Evolutionary conservation across 2,888 invertebrate species (phyloP).

Genomic region (Parapristionchus giblindavisi): DNA sequence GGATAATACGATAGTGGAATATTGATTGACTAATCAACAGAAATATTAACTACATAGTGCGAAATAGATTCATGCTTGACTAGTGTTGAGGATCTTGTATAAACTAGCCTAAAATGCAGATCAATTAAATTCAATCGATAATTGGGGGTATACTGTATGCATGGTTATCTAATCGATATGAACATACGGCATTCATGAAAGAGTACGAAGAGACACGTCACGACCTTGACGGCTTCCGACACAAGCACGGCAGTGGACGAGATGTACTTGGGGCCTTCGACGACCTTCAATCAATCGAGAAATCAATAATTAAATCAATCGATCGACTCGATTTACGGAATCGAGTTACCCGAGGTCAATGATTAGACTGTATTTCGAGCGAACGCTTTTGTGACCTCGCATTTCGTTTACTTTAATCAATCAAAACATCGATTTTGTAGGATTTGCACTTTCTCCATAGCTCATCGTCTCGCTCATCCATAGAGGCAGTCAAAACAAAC

Average conservation of each 20-base stretch:
- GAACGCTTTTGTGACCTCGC: no score
- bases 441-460: no score
- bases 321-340: no score
- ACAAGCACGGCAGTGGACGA: conserved; percentile 70
- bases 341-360: no score
- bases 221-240: conserved; percentile 71
- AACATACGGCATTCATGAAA: conserved; percentile 57
- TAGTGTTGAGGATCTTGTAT: neutral
- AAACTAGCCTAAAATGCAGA: neutral
- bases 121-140: neutral
- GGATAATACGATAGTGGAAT: neutral
- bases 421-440: no score
- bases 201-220: conserved; percentile 67
- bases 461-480: no score
- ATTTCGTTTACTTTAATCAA: no score
- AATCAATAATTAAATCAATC: neutral
- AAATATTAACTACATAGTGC: neutral
- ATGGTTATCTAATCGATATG: neutral
- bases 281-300: conserved; percentile 44
- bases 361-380: no score
- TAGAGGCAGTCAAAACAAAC: no score
- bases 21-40: neutral
- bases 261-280: conserved; percentile 67
- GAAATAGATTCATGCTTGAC: neutral
- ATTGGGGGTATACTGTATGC: neutral